Evolutionary conservation across 92 coral and sea anemone genomes (phyloP), one percentile per base, ranked within the genome.

Genomic region (Anthopleura xanthogrammica): DNA sequence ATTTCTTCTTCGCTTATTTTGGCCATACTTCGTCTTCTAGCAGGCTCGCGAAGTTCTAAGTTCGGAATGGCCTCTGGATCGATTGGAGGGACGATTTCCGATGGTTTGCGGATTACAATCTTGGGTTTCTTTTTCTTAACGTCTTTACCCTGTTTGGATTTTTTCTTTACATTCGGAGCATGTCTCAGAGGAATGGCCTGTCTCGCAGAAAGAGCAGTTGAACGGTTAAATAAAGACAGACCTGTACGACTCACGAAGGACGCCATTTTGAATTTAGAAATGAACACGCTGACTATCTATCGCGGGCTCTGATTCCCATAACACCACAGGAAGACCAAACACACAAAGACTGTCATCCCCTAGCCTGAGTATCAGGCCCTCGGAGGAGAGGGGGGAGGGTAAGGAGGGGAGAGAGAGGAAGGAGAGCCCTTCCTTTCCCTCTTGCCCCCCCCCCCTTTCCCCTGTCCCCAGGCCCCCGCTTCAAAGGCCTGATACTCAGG

Each of bases 31-130:
- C 98, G 83, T 71, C 80, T 85, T 77, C 98, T 89, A 12, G 87
- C 62, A 12, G 92, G 77, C 42, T 92, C 92, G 55, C 94, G 79
- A 1, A 91, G 86, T 11, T 87, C 86, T 52, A 92, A 85, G 70
- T 94, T 90, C 14, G 90, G 86, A 39, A 94, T 76, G 11, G 98
- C 89, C 29, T 96, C 98, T 0, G 96, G 96, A 68, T 96, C 98
- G 9, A 88, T 87, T 0, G 98, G 98, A n/a, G 98, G 98, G 7
- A 96, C 95, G 62, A 96, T 81, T 82, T 96, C 98, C 14, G 90
- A 89, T 29, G 95, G 95, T 85, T 96, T 96, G 23, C 97, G 95
- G 24, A 91, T 77, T 42, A 86, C 76, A 11, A 83, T 88, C 16
- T 82, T 24, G 2, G 85, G 65, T 73, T 89, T 82, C 77, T 90